Percentiles rank a stretch among this genome's conserved stretches.
Evolutionary conservation across 2,113 vertebrate genomes (phyloP).

Genomic region (Festucalex cinctus): DNA sequence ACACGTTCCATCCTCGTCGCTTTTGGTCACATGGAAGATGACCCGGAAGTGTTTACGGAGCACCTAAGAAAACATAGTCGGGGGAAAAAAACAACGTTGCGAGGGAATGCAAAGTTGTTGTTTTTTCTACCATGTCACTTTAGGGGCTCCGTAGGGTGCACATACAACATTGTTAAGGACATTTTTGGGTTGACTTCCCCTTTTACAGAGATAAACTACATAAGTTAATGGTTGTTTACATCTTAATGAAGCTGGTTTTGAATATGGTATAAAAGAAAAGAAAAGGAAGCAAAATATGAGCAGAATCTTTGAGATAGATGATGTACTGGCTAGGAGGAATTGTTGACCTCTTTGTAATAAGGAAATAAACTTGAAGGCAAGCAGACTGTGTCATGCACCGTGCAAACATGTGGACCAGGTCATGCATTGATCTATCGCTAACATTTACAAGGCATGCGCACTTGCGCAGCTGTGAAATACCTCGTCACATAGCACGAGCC

Average conservation of each 20-base stretch:
- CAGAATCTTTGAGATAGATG: neutral
- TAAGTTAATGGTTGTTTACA: neutral
- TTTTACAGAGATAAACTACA: no score
- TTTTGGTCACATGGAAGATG: no score
- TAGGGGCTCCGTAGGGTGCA: no score
- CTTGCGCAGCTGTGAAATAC: conserved; percentile 50
- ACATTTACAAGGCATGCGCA: conserved; percentile 19
- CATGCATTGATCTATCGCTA: conserved; percentile 3
- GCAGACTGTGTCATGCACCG: neutral
- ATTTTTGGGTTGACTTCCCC: no score
- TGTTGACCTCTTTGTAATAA: neutral
- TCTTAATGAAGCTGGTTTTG: neutral
- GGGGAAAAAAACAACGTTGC: no score
- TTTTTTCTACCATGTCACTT: no score
- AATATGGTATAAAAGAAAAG: no score
- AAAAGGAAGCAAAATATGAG: neutral
- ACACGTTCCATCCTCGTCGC: no score
- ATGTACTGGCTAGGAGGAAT: neutral
- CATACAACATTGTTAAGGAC: no score
- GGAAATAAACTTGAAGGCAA: conserved; percentile 1
- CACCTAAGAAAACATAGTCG: no score
- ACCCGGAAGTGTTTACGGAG: no score
- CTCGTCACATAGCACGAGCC: conserved; percentile 15
- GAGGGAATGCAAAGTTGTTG: no score
- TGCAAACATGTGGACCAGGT: neutral